phyloP scores from a whole-genome alignment of 2,797 vertebrate genomes.

The Eupleurogrammus muticus region DNA sequence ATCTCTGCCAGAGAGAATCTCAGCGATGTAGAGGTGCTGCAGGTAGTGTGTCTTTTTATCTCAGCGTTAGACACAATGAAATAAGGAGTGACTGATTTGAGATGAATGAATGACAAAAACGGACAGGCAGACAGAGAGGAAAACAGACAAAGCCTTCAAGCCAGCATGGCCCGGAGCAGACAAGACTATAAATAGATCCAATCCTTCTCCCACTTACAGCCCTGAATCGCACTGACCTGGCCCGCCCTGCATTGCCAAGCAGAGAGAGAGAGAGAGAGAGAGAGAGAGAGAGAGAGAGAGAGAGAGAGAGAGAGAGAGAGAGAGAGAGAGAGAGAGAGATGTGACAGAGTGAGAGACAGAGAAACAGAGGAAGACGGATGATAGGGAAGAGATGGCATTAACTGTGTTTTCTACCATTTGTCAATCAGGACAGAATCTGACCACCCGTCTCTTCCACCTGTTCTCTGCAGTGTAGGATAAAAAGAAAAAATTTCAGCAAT shows the following conservation, averaged over 20 bases:
- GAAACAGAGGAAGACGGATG: background rate
- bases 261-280: slow-evolving; percentile 47
- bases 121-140: slow-evolving; percentile 37
- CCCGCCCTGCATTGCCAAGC: slow-evolving; percentile 47
- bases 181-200: slow-evolving; percentile 77
- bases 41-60: slow-evolving; percentile 26
- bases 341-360: no score
- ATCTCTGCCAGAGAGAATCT: background rate
- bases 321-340: slow-evolving; percentile 20
- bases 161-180: slow-evolving; percentile 70
- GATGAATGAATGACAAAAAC: slow-evolving; percentile 48
- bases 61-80: slow-evolving; percentile 12
- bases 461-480: slow-evolving; percentile 7
- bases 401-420: background rate
- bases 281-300: slow-evolving; percentile 42
- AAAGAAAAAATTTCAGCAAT: no score
- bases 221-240: slow-evolving; percentile 68
- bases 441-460: background rate
- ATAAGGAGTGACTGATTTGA: slow-evolving; percentile 31
- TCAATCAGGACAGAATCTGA: background rate
- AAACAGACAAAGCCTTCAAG: slow-evolving; percentile 60
- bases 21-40: slow-evolving; percentile 2
- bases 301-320: slow-evolving; percentile 38
- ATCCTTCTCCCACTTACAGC: slow-evolving; percentile 75
- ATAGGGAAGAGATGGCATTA: background rate